phyloP scores from a whole-genome alignment of 2,797 vertebrate species.

The Spea hammondii region DNA sequence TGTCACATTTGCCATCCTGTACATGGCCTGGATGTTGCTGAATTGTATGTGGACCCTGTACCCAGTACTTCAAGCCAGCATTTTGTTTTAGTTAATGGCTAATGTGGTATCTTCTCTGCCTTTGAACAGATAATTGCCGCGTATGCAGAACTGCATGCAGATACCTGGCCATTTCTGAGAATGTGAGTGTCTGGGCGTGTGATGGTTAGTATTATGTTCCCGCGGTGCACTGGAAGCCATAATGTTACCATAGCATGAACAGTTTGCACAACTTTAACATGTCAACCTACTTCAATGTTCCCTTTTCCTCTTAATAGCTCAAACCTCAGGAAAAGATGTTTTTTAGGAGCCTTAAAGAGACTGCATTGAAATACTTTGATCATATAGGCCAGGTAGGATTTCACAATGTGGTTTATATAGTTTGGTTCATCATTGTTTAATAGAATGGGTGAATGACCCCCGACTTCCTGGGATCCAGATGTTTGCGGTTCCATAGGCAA shows the following conservation, averaged over 20 bases:
- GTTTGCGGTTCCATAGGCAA: no score
- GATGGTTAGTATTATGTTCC: background rate
- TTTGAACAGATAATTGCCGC: slow-evolving; percentile 73
- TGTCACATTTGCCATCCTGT: slow-evolving; percentile 4
- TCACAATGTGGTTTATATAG: background rate
- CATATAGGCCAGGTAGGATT: slow-evolving; percentile 76
- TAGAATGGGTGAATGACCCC: no score
- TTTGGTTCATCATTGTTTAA: no score
- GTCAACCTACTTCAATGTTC: background rate
- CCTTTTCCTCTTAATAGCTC: slow-evolving; percentile 68
- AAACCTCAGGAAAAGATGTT: slow-evolving; percentile 81
- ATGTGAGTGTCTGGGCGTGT: slow-evolving; percentile 69
- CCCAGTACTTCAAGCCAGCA: slow-evolving; percentile 17
- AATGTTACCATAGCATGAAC: background rate
- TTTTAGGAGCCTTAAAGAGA: slow-evolving; percentile 78
- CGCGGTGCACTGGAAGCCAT: background rate
- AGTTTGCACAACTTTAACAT: no score
- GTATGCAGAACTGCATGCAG: slow-evolving; percentile 76
- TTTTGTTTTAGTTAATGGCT: slow-evolving; percentile 42
- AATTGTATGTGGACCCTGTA: slow-evolving; percentile 48
- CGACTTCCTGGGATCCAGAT: no score
- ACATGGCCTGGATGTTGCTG: slow-evolving; percentile 21
- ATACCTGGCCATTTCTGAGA: slow-evolving; percentile 77
- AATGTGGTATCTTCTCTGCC: slow-evolving; percentile 38
- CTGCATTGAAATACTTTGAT: slow-evolving; percentile 71